Conservation (phyloP, 2,888 invertebrate species). For the Ectemnius continuus region DNA sequence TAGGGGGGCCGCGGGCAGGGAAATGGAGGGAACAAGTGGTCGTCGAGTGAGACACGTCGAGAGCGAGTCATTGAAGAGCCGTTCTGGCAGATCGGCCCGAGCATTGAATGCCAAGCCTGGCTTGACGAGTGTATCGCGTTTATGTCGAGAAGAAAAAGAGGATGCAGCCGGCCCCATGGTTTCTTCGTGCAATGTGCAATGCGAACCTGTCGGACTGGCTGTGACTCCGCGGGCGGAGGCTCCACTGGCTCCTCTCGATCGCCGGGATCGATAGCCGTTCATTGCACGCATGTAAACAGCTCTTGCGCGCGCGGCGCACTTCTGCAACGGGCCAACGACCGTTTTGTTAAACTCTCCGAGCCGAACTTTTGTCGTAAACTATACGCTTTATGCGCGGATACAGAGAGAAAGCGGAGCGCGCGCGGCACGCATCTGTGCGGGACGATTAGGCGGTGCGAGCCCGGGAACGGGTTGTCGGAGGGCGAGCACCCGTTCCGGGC, state of each 20-base stretch:
- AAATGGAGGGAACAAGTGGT: not conserved
- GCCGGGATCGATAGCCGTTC: conserved; percentile 54
- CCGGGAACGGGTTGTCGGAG: conserved; percentile 30
- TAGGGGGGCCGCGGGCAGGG: not conserved
- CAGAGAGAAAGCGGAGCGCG: conserved; percentile 51
- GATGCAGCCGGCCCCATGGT: not conserved
- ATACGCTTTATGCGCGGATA: conserved; percentile 65
- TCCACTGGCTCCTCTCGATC: not conserved
- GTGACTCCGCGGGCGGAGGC: no score
- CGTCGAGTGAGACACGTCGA: no score
- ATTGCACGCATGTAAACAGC: conserved; percentile 59
- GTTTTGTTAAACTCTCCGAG: conserved; percentile 58
- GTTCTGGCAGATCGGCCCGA: no score
- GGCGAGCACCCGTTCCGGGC: not conserved
- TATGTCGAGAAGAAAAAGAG: conserved; percentile 23
- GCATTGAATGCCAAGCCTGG: no score
- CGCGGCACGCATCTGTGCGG: conserved; percentile 74
- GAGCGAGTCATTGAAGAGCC: no score
- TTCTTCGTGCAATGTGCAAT: no score
- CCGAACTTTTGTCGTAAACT: conserved; percentile 66
- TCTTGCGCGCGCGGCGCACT: conserved; percentile 13
- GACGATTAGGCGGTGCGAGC: conserved; percentile 70
- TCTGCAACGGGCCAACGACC: conserved; percentile 59
- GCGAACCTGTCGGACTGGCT: no score
- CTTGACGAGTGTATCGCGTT: not conserved